Evolutionary conservation across 2,888 invertebrate genomes (phyloP), one percentile per base, ranked within the genome.

Genomic region (Doris montereyensis): DNA sequence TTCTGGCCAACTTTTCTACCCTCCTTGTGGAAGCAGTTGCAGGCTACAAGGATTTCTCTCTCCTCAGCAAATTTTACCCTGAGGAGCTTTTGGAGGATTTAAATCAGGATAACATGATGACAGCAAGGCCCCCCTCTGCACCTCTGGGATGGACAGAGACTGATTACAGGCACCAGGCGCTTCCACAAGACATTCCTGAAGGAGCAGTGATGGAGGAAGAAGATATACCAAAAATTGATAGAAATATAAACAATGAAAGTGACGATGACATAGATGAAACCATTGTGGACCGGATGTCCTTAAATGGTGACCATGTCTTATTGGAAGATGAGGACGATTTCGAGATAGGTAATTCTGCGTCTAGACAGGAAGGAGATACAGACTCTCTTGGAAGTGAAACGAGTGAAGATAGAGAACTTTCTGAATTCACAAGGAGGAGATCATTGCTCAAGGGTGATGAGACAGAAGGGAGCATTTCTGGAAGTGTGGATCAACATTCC

Each of bases 21-120:
- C 95, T 97, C 60, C 92, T 98, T 17, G 97, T 98, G 1, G 98
- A 98, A 92, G 98, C 97, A 2, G 97, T 97, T 0, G 97, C 97
- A 3, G 97, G 97, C 0, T 97, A 96, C 89, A 95, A 96, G 90
- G 96, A 97, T 88, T 94, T 93, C 84, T 41, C 76, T 68, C 68
- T 84, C 1, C 79, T 79, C 62, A 82, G 79, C 60, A 77, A 77
- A 26, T 82, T 79, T 72, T 81, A 81, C 52, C 34, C 78, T 21
- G 83, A 83, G 71, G 84, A 84, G 62, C 74, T 83, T 26, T 65
- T 81, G 17, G 83, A 82, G 41, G 83, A 79, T 52, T 67, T 83
- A 26, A 76, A 80, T 60, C 57, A 73, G n/a, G 77, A 77, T 28
- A 65, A 70, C 26, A 34, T 74, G 30, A 73, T 35, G 58, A 24